Evolutionary conservation across 2,888 invertebrate genomes (phyloP).

Genomic region (Tipula vernalis): DNA sequence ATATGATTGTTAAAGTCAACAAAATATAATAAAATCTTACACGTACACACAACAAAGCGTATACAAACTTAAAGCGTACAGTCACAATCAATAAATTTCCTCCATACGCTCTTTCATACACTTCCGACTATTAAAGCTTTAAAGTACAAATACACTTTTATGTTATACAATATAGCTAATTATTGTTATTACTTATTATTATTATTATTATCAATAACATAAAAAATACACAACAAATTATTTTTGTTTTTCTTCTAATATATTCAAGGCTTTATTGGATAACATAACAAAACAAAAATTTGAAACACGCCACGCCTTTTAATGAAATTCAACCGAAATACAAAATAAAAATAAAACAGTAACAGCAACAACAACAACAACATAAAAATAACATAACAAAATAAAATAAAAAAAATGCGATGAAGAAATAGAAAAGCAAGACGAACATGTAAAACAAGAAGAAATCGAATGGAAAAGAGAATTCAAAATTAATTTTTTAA

Average conservation of each 20-base stretch:
- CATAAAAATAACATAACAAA: not conserved
- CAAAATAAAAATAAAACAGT: not conserved
- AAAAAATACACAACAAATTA: not conserved
- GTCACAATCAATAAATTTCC: too few species aligned
- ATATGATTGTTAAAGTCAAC: too few species aligned
- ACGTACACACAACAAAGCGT: too few species aligned
- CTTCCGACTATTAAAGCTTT: not conserved
- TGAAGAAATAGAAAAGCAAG: not conserved
- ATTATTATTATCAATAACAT: not conserved
- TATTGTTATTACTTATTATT: not conserved
- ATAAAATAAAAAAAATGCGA: not conserved
- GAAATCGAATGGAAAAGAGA: not conserved
- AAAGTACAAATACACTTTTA: not conserved
- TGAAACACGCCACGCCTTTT: constrained; percentile 4
- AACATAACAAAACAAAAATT: not conserved
- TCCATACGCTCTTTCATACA: not conserved
- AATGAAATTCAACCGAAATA: not conserved
- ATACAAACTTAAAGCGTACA: too few species aligned
- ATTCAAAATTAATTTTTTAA: constrained; percentile 4
- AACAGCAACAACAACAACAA: not conserved
- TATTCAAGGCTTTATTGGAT: not conserved
- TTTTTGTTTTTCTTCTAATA: not conserved
- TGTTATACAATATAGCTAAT: not conserved
- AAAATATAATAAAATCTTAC: too few species aligned
- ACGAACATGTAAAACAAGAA: not conserved